Conservation (phyloP, 2,888 invertebrate species). For the Bombylius major region DNA sequence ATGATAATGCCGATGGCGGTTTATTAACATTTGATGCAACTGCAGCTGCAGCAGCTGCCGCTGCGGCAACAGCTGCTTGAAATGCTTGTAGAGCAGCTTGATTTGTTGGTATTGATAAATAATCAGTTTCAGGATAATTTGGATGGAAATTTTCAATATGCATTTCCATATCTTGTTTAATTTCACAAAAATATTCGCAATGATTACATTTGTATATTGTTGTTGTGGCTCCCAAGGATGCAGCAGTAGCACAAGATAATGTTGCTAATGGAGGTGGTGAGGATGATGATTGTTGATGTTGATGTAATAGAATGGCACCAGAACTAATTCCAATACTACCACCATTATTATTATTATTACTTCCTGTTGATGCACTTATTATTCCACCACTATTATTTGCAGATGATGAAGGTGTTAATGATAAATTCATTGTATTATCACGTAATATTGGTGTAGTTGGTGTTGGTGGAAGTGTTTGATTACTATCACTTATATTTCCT, state of each 20-base stretch:
- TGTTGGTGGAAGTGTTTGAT: not conserved
- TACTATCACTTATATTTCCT: not conserved
- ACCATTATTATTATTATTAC: constrained; percentile 2
- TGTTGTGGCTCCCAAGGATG: constrained; percentile 6
- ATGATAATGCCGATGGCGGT: constrained; percentile 16
- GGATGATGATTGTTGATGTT: constrained; percentile 35
- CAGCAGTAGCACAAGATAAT: not conserved
- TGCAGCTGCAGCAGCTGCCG: constrained; percentile 21
- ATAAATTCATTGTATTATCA: constrained; percentile 20
- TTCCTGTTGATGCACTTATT: constrained; percentile 11
- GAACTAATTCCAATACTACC: not conserved
- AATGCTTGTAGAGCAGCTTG: constrained; percentile 32
- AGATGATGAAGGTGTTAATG: constrained; percentile 9
- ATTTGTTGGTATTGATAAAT: constrained; percentile 31
- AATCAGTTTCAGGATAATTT: constrained; percentile 21
- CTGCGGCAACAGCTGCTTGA: constrained; percentile 32
- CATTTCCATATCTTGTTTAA: constrained; percentile 27
- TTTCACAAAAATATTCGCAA: constrained; percentile 33
- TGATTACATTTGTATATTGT: constrained; percentile 32
- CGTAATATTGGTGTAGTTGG: constrained; percentile 4
- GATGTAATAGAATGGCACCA: constrained; percentile 13
- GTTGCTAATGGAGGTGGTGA: not conserved
- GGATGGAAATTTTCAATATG: constrained; percentile 28
- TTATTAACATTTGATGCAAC: constrained; percentile 20
- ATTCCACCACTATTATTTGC: not conserved